Evolutionary conservation across 1,140 invertebrate genomes (phyloP).

Genomic region (Drosophila micromelanica): DNA sequence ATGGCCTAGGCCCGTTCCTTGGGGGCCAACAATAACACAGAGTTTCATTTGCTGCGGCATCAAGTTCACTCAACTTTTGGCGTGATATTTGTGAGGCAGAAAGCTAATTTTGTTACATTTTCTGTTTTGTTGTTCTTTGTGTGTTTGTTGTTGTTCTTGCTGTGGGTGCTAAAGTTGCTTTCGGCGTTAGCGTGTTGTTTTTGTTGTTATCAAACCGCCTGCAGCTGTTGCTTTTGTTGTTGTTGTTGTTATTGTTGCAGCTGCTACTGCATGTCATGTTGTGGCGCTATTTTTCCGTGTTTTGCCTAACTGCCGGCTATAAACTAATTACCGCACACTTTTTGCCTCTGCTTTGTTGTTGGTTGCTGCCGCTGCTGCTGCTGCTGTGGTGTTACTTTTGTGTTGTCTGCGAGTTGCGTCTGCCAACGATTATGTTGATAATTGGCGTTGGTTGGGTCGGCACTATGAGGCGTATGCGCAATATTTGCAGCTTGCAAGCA

Average conservation of each 20-base stretch:
- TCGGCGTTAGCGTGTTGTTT: neutral
- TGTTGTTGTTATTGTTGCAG: slow-evolving; percentile 24
- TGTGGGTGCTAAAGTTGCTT: neutral
- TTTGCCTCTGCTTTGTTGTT: slow-evolving; percentile 30
- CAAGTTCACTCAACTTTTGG: slow-evolving; percentile 43
- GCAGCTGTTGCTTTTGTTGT: slow-evolving; percentile 7
- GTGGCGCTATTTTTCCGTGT: slow-evolving; percentile 31
- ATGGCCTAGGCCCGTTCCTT: neutral
- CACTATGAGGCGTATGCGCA: slow-evolving; percentile 33
- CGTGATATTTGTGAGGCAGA: slow-evolving; percentile 18
- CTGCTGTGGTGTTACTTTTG: slow-evolving; percentile 21
- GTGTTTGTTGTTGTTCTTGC: slow-evolving; percentile 11
- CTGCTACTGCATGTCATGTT: slow-evolving; percentile 24
- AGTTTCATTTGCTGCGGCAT: slow-evolving; percentile 31
- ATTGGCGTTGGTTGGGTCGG: slow-evolving; percentile 25
- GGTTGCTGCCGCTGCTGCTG: slow-evolving; percentile 6
- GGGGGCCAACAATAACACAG: slow-evolving; percentile 19
- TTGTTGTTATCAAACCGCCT: neutral
- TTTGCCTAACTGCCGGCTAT: slow-evolving; percentile 47
- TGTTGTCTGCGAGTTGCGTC: slow-evolving; percentile 18
- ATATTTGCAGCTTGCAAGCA: slow-evolving; percentile 16
- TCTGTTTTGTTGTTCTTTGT: slow-evolving; percentile 6
- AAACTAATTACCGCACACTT: slow-evolving; percentile 60
- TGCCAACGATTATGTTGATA: slow-evolving; percentile 43
- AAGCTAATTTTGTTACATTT: slow-evolving; percentile 43